Base-by-base conservation (phyloP, 2,888 invertebrate species). In the Phymatocera aterrima region DNA sequence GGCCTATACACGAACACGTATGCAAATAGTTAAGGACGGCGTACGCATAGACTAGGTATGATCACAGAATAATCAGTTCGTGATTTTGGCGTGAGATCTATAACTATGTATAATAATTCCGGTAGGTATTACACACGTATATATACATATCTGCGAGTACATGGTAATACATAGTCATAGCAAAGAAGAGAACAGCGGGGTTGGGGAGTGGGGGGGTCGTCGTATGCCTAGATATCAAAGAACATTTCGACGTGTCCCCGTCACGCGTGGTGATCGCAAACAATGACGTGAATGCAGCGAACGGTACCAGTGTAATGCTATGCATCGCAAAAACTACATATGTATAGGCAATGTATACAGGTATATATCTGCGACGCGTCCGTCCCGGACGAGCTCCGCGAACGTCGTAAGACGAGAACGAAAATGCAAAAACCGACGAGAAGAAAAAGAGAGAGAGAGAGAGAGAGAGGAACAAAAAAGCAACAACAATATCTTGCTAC, bases 251-350 rank as follows among this genome's bases (percentile, higher is more conserved):
- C 75, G 57, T 57, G 57, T 57, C 57, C 60, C 43, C 88, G 88
- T 87, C 86, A 88, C 86, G 88, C 87, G 85, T 83, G 83, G 82
- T 87, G 87, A 85, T 83, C 85, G 84, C 85, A 84, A 85, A 88
- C 88, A 88, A 88, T 87, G 84, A 85, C 85, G 83, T 83, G 85
- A 85, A 86, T 86, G 85, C 85, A 85, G 83, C 87, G 86, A 87
- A 87, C 87, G 85, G 84, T 34, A 31, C 21, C 70, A 83, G n/a
- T n/a, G 86, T 86, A 85, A 87, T 86, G 84, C 85, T 85, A 85
- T 85, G 85, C 85, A 85, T 87, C 84, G 85, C 84, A 84, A 87
- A 85, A 85, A 82, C n/a, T n/a, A n/a, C n/a, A n/a, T n/a, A n/a
- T n/a, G n/a, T n/a, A n/a, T n/a, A n/a, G n/a, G n/a, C n/a, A n/a